Percentiles rank a stretch among this genome's conserved stretches.
phyloP scores from a whole-genome alignment of 2,888 invertebrate species.

The Cepaea hortensis region DNA sequence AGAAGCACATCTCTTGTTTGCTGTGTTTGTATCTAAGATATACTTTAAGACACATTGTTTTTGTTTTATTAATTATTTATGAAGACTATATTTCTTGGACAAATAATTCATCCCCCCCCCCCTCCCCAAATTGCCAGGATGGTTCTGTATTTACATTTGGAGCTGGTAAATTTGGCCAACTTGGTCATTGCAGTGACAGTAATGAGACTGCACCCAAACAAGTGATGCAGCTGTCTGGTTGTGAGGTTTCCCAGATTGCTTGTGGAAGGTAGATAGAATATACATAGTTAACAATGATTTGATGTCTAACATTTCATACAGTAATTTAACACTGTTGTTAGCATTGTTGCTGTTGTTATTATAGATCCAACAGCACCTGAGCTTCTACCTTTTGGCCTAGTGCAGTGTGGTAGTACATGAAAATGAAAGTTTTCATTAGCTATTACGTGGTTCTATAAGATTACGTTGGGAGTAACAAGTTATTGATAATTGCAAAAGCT shows the following conservation, averaged over 20 bases:
- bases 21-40: too few species aligned
- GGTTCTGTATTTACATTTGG: slow-evolving; percentile 97
- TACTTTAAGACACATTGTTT: neutral
- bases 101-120: too few species aligned
- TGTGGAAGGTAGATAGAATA: slow-evolving; percentile 79
- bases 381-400: too few species aligned
- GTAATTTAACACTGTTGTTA: too few species aligned
- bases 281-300: neutral
- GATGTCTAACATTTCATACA: too few species aligned
- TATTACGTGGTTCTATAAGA: too few species aligned
- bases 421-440: too few species aligned
- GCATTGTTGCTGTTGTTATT: too few species aligned
- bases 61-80: neutral
- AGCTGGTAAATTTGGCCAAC: slow-evolving; percentile 91
- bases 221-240: slow-evolving; percentile 94
- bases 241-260: slow-evolving; percentile 87
- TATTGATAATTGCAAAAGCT: too few species aligned
- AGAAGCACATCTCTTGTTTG: neutral
- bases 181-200: slow-evolving; percentile 88
- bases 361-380: too few species aligned
- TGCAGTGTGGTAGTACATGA: too few species aligned
- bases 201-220: slow-evolving; percentile 92
- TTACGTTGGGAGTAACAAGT: too few species aligned
- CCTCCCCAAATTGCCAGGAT: slow-evolving; percentile 79
- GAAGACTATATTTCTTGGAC: neutral